Evolutionary conservation across 2,113 vertebrate genomes (phyloP), one percentile per base, ranked within the genome.

Genomic region (Rana temporaria): DNA sequence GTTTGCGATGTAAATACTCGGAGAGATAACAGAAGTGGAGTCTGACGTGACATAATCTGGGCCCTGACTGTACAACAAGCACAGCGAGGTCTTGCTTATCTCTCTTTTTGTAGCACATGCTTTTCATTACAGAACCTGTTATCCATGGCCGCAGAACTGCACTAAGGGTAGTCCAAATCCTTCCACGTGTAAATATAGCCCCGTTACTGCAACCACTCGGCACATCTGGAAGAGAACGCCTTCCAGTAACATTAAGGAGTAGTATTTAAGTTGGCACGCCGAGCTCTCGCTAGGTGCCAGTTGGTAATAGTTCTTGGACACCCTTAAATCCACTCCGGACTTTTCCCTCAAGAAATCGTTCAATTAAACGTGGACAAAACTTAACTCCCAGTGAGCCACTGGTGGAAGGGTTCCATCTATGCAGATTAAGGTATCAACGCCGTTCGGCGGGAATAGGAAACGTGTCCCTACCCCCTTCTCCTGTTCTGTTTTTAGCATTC

Each of bases 241-340:
- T 94, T 95, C 93, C 91, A 93, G 92, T 93, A 95, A 94, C 91
- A 87, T 90, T 86, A 88, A 90, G 90, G 87, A 65, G 59, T 65
- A 84, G 90, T 97, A 87, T 97, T 96, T 97, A 89, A 87, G 91
- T 96, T 97, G 95, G 96, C 95, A 95, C 88, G 15, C 73, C 83
- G 87, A 88, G 57, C 11, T 88, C 87, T 84, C 82, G 89, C 89
- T 92, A 86, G 88, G 89, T 93, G 92, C 95, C 96, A 96, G 90
- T 94, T 95, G 92, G 93, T 96, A 96, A 96, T 95, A 94, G 92
- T 93, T 94, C 93, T 94, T 92, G 92, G 91, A 91, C 92, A 85
- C 88, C 80, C 70, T 88, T 87, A 88, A 93, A 88, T 90, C 91
- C 91, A 90, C 90, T 91, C 89, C 88, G 85, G 89, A 88, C 88